Percentiles rank a stretch among this genome's conserved stretches.
Evolutionary conservation across 2,113 vertebrate genomes (phyloP).

Genomic region (Bolborhynchus lineola): DNA sequence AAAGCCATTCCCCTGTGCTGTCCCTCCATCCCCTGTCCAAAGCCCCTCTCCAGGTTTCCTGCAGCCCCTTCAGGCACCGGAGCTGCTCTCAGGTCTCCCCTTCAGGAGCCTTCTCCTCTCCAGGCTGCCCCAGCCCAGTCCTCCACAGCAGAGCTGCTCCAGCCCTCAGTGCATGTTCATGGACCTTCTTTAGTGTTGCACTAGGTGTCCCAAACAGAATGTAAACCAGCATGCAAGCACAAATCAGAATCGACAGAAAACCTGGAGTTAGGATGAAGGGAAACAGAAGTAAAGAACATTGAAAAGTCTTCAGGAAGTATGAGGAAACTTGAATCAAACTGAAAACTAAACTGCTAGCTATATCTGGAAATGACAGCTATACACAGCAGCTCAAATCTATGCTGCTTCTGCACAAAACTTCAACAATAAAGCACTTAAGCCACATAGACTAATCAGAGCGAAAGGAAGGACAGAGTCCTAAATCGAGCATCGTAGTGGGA

Average conservation of each 20-base stretch:
- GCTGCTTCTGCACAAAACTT: neutral
- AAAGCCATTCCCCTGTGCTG: too few species aligned
- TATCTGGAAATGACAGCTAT: neutral
- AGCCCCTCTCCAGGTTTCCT: too few species aligned
- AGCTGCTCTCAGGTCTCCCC: neutral
- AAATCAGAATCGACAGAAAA: neutral
- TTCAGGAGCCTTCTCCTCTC: neutral
- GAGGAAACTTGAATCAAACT: neutral
- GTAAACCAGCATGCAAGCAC: neutral
- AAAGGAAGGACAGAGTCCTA: neutral
- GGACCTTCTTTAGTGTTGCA: neutral
- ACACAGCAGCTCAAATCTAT: neutral
- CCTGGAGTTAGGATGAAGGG: neutral
- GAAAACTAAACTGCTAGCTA: neutral
- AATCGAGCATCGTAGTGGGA: accelerated
- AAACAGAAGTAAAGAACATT: neutral
- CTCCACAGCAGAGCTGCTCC: neutral
- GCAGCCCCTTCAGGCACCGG: neutral
- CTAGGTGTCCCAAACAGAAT: neutral
- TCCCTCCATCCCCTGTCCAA: too few species aligned
- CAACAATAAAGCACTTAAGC: neutral
- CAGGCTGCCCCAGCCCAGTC: neutral
- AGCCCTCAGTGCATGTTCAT: neutral
- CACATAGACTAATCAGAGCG: neutral
- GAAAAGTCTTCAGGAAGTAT: neutral